Conservation (phyloP, 2,888 invertebrate genomes). For the Drosophila anomelani region DNA sequence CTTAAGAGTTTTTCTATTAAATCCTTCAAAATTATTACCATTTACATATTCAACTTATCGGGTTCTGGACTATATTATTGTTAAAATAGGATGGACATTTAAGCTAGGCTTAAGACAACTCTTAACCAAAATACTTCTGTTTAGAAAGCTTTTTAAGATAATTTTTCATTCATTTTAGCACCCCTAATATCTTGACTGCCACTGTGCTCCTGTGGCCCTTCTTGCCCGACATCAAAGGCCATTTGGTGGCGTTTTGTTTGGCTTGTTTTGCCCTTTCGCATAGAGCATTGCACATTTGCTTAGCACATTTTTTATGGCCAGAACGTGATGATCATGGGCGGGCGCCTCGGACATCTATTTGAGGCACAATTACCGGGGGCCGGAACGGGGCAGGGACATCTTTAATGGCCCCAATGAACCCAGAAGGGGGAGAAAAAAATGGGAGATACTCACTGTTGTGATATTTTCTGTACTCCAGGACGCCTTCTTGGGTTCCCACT, state of each 20-base stretch:
- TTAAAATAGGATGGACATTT: background rate
- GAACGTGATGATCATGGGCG: constrained; percentile 67
- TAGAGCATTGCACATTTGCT: constrained; percentile 54
- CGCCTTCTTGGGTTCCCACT: constrained; percentile 73
- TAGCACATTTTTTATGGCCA: constrained; percentile 70
- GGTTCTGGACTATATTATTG: background rate
- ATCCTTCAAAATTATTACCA: background rate
- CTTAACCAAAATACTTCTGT: too few relatives aligned
- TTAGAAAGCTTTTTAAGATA: background rate
- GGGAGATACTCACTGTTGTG: constrained; percentile 45
- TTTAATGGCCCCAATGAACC: constrained; percentile 59
- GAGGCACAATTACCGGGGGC: constrained; percentile 37
- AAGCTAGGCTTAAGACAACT: too few relatives aligned
- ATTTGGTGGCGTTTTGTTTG: constrained; percentile 34
- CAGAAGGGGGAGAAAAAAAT: background rate
- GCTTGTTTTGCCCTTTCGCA: constrained; percentile 41
- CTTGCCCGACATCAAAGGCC: constrained; percentile 35
- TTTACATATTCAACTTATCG: too few relatives aligned
- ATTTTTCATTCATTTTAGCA: background rate
- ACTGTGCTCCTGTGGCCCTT: constrained; percentile 12
- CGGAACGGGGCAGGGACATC: constrained; percentile 7
- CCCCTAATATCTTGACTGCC: background rate
- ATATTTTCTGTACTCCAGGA: constrained; percentile 50
- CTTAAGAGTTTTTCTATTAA: background rate
- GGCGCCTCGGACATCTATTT: constrained; percentile 49